phyloP scores from a whole-genome alignment of 2,888 invertebrate genomes.

The Tenthredo livida region DNA sequence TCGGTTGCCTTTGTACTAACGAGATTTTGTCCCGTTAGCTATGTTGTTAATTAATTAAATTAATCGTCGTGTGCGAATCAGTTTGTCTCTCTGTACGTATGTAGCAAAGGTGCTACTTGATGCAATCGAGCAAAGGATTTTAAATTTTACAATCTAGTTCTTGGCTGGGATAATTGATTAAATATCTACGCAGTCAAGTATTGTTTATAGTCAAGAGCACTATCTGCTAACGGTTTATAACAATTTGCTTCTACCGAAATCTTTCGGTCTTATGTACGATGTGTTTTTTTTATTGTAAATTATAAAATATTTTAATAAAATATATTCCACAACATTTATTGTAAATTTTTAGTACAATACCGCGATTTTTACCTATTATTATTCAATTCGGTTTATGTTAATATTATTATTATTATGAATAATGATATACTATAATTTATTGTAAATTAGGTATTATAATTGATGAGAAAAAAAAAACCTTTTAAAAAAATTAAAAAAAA shows the following conservation, averaged over 20 bases:
- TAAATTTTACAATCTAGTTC: conserved; percentile 21
- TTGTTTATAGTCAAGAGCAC: background rate
- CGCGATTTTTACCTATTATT: conserved; percentile 7
- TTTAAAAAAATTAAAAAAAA: background rate
- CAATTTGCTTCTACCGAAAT: conserved; percentile 24
- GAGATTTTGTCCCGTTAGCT: conserved; percentile 1
- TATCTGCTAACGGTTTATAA: conserved; percentile 19
- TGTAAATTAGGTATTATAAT: conserved; percentile 38
- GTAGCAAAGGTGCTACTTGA: conserved; percentile 36
- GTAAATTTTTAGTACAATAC: conserved; percentile 40
- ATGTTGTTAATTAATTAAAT: conserved; percentile 20
- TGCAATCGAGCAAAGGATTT: conserved; percentile 1
- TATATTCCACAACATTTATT: conserved; percentile 47
- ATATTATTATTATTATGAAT: background rate
- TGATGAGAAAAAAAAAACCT: background rate
- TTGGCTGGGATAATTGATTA: background rate
- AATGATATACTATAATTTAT: conserved; percentile 6
- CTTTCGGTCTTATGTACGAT: conserved; percentile 60
- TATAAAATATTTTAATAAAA: conserved; percentile 71
- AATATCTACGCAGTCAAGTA: background rate
- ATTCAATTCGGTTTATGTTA: background rate
- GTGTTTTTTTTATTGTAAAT: conserved; percentile 68
- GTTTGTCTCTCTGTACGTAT: background rate
- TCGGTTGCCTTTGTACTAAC: conserved; percentile 39
- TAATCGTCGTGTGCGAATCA: conserved; percentile 16